Conservation (phyloP, 2,113 vertebrate species). For the Hydropotes inermis region DNA sequence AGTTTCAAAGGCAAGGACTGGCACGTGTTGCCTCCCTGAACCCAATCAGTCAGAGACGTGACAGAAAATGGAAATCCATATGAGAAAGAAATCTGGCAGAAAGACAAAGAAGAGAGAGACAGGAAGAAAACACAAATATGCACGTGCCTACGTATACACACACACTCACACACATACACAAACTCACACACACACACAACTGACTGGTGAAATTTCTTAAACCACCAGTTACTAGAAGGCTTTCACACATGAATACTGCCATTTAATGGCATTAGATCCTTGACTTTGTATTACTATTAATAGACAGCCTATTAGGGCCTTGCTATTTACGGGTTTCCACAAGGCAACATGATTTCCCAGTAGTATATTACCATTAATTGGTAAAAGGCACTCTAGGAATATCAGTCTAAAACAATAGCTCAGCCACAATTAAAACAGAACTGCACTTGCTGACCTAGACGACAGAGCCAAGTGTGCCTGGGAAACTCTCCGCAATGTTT, state of each 20-base stretch:
- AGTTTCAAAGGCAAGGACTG: conserved; percentile 57
- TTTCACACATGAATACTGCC: conserved; percentile 45
- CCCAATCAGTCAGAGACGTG: conserved; percentile 48
- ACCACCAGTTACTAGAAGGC: conserved; percentile 13
- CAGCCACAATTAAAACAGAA: conserved; percentile 75
- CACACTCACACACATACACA: not conserved
- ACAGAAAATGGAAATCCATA: conserved; percentile 54
- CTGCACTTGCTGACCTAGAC: conserved; percentile 75
- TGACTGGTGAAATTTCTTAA: not conserved
- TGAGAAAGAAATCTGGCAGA: not conserved
- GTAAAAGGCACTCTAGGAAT: conserved; percentile 59
- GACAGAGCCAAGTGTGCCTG: conserved; percentile 68
- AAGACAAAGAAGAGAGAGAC: not conserved
- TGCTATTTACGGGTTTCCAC: conserved; percentile 64
- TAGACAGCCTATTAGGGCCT: conserved; percentile 58
- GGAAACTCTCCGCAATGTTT: conserved; percentile 77
- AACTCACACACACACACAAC: not conserved
- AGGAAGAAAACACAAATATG: not conserved
- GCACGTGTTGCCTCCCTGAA: conserved; percentile 56
- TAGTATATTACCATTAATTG: conserved; percentile 68
- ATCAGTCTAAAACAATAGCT: conserved; percentile 68
- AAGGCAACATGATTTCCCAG: conserved; percentile 63
- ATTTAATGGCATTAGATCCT: conserved; percentile 43
- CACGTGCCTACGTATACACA: fast-evolving
- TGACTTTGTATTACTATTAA: conserved; percentile 49